Evolutionary conservation across 2,888 invertebrate genomes (phyloP), one percentile per base, ranked within the genome.

Genomic region (Chaetogeoica ovagalla): DNA sequence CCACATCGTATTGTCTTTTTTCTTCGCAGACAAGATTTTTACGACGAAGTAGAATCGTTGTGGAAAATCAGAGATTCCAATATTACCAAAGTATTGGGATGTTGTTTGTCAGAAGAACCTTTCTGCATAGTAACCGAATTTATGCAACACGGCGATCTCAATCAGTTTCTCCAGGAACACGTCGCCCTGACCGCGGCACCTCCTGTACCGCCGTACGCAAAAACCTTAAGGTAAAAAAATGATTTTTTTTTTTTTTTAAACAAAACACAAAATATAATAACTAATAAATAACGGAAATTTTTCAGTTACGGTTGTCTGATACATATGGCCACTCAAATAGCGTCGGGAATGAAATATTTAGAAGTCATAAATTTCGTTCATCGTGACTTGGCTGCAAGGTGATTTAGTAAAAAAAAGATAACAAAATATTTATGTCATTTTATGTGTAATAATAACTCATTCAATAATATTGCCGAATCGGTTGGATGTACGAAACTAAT

Each of bases 321-420:
- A 85, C 93, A 92, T 88, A 93, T 94, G 90, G 93, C 94, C 83
- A 91, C 92, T 83, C 94, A 96, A 89, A 92, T 95, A 86, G 93
- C 95, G 84, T 93, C 94, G 82, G 95, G 94, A 83, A 94, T 95
- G 94, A 94, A 94, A 87, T 94, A 95, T 88, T 89, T 95, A 86
- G 95, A 95, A 87, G 91, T 92, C 83, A 89, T 92, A 86, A 91
- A 92, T 87, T 94, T 93, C 87, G 92, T 95, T 84, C 95, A 95
- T 88, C 90, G 93, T 85, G 94, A 95, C 88, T 88, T 95, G 84
- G 94, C 94, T 83, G 91, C 94, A 84, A 91, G 92, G 92, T 92
- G 88, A 89, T 5, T n/a, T 19, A n/a, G 15, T 8, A 30, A 11
- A 55, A 52, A 11, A 48, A 3, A 19, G 4, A 13, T 17, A 69